phyloP scores from a whole-genome alignment of 2,888 invertebrate species.

The Protophormia terraenovae region DNA sequence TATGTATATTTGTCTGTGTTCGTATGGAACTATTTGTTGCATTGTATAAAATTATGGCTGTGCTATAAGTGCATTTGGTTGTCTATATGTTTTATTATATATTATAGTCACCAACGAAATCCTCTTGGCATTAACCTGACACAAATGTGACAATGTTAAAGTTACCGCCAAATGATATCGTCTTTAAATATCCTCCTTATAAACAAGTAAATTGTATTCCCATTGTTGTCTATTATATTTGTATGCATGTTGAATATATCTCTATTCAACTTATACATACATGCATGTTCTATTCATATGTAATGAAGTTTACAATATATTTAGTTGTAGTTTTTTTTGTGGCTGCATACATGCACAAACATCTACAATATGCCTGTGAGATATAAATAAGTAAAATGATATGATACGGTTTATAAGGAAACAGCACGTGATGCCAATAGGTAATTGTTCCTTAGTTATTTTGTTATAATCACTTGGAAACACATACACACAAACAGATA shows the following conservation, averaged over 20 bases:
- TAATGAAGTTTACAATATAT: no score
- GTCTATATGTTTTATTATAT: background rate
- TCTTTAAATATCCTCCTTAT: slow-evolving; percentile 31
- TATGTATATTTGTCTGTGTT: background rate
- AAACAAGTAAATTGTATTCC: background rate
- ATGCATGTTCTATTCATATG: no score
- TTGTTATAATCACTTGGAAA: background rate
- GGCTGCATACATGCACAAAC: background rate
- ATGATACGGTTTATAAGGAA: slow-evolving; percentile 33
- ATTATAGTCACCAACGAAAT: slow-evolving; percentile 32
- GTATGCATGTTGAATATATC: no score
- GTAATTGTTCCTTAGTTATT: slow-evolving; percentile 73
- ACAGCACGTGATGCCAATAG: slow-evolving; percentile 76
- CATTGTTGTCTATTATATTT: background rate
- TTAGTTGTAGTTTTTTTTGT: no score
- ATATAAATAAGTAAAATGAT: background rate
- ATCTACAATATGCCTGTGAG: background rate
- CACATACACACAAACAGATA: background rate
- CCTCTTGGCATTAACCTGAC: slow-evolving; percentile 64
- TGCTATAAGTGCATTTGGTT: background rate
- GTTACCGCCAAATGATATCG: slow-evolving; percentile 52
- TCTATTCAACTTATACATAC: no score
- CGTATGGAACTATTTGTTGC: background rate
- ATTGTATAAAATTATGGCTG: background rate
- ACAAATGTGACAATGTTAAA: slow-evolving; percentile 71